Evolutionary conservation across 2,113 vertebrate genomes (phyloP), one percentile per base, ranked within the genome.

Genomic region (Sinocyclocheilus anophthalmus): DNA sequence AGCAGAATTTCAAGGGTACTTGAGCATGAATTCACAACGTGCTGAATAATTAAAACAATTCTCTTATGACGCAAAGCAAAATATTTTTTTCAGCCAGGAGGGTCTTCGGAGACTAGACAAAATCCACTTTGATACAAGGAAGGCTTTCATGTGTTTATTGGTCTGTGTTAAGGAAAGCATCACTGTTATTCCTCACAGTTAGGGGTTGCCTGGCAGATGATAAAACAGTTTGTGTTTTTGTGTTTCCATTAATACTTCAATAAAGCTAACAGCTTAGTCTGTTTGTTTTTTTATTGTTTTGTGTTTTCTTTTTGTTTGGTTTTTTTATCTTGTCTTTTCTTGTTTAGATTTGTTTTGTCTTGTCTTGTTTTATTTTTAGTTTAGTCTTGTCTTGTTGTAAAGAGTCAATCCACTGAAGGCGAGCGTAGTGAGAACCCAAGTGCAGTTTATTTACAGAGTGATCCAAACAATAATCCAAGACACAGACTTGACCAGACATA

Each of bases 11-110:
- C 18, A 86, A 82, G 45, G 67, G 45, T 72, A 50, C 22, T 61
- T 82, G 10, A 61, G 39, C 24, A 63, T 53, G 69, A 75, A 70
- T 33, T 72, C 45, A 59, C 59, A 33, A 61, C 53, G 24, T 1
- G 33, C 24, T 76, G 39, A 76, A 61, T 50, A 84, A 76, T 76
- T 77, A 70, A 82, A 70, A 33, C 5, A 69, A 53, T 53, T 70
- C 16, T 82, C 16, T 20, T 82, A 50, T 50, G 39, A 33, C 3
- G 11, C 5, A 82, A 33, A 30, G 5, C 2, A n/a, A 53, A 82
- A 20, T 0, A 20, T 48, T 48, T 81, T 42, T 48, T 10, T 45
- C 26, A 69, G 80, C 45, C 26, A 70, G 26, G 4, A 70, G 10
- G 45, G 63, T 82, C 26, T 53, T 33, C 3, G 7, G 80, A 70